Evolutionary conservation across 2,888 invertebrate genomes (phyloP), one percentile per base, ranked within the genome.

Genomic region (Hydropsyche betteni): DNA sequence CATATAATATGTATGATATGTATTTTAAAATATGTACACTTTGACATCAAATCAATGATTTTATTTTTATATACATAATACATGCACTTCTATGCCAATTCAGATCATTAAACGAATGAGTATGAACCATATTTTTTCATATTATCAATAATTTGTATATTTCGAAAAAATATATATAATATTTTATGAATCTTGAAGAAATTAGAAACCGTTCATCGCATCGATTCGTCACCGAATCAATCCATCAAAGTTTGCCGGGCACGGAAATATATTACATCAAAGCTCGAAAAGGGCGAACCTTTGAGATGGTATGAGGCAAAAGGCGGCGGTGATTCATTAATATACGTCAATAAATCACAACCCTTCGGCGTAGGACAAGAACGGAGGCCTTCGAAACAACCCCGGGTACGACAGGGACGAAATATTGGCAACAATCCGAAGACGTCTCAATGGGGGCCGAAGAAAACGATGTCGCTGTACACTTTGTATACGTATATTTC

Each of bases 401-500:
- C 44, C 10, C 44, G 7, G 53, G 70, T n/a, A n/a, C 52, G 70
- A 64, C 34, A 64, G 38, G 68, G 74, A 74, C 44, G 74, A 71
- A 58, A 73, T 75, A 75, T 75, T 69, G 77, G 74, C 69, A 75
- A 77, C 77, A 77, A 74, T 72, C 73, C 75, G 69, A 70, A 77
- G 77, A 77, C 73, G 75, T 77, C 77, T 75, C 77, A 77, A 77
- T 77, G 72, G 61, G 55, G 50, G 44, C 44, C 44, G 72, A 53
- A 68, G 34, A 55, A 68, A 68, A 72, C 68, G 12, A 38, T 44
- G 44, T 44, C 44, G 44, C 44, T 10, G 44, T 44, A 8, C 44
- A 44, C 10, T 44, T 10, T 44, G 44, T 44, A 10, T 44, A 10
- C 44, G 44, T 44, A 44, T 4, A 44, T 44, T 44, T 44, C 10